Percentiles rank a stretch among this genome's conserved stretches.
phyloP scores from a whole-genome alignment of 2,113 vertebrate species.

The Lichenostomus cassidix region DNA sequence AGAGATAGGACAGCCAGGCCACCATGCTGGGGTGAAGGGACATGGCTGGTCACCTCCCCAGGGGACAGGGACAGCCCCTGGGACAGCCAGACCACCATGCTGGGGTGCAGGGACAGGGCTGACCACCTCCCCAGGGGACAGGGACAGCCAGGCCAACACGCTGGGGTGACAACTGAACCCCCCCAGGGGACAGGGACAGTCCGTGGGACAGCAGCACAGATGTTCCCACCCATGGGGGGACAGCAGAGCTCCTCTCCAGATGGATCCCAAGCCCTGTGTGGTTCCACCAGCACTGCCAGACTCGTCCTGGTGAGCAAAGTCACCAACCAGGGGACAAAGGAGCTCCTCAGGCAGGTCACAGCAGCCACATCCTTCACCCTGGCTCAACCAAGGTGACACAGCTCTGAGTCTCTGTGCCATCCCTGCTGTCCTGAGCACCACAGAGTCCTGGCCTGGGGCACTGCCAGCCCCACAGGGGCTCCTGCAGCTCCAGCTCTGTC shows the following conservation, averaged over 20 bases:
- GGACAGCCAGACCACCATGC: not conserved
- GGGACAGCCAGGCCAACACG: not conserved
- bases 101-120: not conserved
- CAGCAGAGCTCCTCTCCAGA: not conserved
- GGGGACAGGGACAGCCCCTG: too few relatives aligned
- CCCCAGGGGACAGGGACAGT: too few relatives aligned
- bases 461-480: not conserved
- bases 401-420: not conserved
- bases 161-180: not conserved
- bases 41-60: not conserved
- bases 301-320: accelerated
- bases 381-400: not conserved
- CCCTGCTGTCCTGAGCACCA: not conserved
- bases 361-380: accelerated
- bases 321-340: not conserved
- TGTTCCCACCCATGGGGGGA: accelerated
- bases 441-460: not conserved
- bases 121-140: too few relatives aligned
- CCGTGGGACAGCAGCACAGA: not conserved
- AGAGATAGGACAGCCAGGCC: not conserved
- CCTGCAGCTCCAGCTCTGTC: not conserved
- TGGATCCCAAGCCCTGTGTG: not conserved
- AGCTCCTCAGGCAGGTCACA: not conserved
- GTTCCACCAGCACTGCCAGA: not conserved
- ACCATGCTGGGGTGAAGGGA: not conserved